Base-by-base conservation (phyloP, 2,797 vertebrate genomes). In the Gambelia wislizenii region DNA sequence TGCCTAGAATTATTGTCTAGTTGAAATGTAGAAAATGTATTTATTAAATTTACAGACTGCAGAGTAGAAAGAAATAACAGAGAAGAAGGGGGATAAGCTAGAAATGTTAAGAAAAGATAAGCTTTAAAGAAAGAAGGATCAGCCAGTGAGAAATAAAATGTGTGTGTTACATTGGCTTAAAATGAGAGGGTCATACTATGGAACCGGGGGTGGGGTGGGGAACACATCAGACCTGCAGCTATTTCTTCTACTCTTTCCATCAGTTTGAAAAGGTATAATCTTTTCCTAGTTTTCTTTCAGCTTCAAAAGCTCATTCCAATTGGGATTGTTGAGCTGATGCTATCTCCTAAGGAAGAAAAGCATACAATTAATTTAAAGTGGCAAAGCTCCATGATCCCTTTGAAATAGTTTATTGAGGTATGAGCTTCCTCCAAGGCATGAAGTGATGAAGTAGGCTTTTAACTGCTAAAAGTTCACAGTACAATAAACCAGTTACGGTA, bases 341-440 rank as follows among this genome's bases (percentile, higher is more conserved):
- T 42, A 27, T n/a, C 44, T 39, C 64, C 76, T 79, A 80, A 69
- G 87, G 54, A 52, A 75, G 80, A 82, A 61, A 83, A 72, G 56
- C 4, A 20, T 75, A 42, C 6, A 18, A 52, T 81, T 64, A 85
- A 61, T 9, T 49, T 33, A 72, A 74, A 89, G 9, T 16, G 22
- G 49, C 49, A 89, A 59, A 80, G 33, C 67, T 81, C 14, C 69
- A 33, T 39, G 54, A 22, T 81, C 54, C 25, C 69, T 49, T 70
- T 9, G 44, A 85, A 85, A n/a, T 52, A 49, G 67, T 39, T 72
- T 85, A n/a, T 79, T 77, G 64, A 47, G 47, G 36, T 22, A 47
- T 72, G 3, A 27, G 39, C 22, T 77, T 70, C 33, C 42, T 85
- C 27, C 14, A 13, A 59, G 42, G 30, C n/a, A 54, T n/a, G 49